Conservation (phyloP, 2,113 vertebrate genomes). For the Neofelis nebulosa region DNA sequence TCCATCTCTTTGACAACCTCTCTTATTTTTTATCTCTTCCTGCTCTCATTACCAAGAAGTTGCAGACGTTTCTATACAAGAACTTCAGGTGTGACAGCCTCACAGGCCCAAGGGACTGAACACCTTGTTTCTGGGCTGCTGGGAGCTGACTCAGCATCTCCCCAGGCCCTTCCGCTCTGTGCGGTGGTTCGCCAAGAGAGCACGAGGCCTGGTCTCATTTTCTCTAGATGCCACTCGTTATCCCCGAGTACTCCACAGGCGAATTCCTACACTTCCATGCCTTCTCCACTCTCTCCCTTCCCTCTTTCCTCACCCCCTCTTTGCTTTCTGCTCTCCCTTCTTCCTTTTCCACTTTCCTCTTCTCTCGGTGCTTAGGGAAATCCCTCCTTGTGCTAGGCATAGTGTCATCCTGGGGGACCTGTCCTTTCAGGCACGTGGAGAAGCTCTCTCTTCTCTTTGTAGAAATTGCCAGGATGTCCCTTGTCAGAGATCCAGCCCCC, state of each 20-base stretch:
- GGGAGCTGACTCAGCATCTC: constrained; percentile 29
- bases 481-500: background rate
- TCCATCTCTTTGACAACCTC: background rate
- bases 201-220: background rate
- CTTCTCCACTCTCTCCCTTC: background rate
- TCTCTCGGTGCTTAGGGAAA: background rate
- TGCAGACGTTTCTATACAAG: background rate
- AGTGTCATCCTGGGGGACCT: background rate
- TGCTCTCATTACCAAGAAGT: background rate
- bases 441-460: background rate
- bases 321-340: background rate
- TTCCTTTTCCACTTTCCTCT: background rate
- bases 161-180: background rate
- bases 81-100: background rate
- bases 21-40: background rate
- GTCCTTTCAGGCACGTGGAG: background rate
- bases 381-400: background rate
- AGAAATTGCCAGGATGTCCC: background rate
- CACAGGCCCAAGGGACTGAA: background rate
- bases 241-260: background rate
- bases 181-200: background rate
- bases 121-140: background rate
- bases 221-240: background rate
- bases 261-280: background rate
- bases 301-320: background rate